Percentiles rank a stretch among this genome's conserved stretches.
Conservation (phyloP, 2,113 vertebrate species). For the Haemorhous mexicanus region DNA sequence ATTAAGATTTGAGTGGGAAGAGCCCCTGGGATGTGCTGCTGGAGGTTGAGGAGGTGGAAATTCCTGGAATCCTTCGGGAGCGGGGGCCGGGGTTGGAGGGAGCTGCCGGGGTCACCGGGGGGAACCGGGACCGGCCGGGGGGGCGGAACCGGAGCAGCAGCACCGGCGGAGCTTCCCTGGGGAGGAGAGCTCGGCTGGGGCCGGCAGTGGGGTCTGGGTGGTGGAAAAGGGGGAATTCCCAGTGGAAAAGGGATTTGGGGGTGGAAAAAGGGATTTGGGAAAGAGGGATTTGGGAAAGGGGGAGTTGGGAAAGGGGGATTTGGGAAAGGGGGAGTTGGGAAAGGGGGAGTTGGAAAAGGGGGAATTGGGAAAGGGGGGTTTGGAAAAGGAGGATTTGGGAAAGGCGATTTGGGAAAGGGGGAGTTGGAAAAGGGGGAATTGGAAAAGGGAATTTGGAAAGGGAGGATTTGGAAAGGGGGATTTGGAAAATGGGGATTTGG, state of each 20-base stretch:
- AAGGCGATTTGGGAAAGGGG: too few species aligned
- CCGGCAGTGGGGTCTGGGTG: rapidly evolving
- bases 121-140: rapidly evolving
- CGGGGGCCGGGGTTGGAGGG: rapidly evolving
- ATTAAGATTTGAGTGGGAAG: rapidly evolving
- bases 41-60: neutral
- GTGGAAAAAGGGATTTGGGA: neutral
- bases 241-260: too few species aligned
- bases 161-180: rapidly evolving
- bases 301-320: too few species aligned
- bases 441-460: too few species aligned
- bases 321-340: too few species aligned
- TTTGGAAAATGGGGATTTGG: too few species aligned
- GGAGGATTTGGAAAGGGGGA: too few species aligned
- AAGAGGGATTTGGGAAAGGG: too few species aligned
- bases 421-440: too few species aligned
- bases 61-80: neutral
- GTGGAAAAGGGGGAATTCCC: neutral
- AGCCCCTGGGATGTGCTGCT: rapidly evolving
- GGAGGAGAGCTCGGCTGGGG: rapidly evolving
- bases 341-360: neutral
- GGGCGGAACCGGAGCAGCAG: too few species aligned
- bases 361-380: too few species aligned
- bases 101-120: rapidly evolving
- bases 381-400: too few species aligned